Conservation (phyloP, 1,140 invertebrate species). For the Danaus melanippus region DNA sequence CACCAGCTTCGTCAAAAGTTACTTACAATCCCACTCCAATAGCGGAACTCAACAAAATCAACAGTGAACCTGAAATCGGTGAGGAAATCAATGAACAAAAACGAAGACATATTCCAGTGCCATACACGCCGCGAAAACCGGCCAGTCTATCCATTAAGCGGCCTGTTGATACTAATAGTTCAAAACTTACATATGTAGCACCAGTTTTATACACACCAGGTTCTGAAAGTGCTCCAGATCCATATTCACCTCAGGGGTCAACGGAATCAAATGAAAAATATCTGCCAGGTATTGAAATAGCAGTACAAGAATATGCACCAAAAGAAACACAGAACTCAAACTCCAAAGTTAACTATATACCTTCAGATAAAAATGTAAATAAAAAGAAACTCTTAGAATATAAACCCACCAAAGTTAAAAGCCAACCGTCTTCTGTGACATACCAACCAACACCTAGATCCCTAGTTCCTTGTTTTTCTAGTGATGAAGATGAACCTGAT, state of each 20-base stretch:
- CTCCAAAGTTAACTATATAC: constrained; percentile 52
- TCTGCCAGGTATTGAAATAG: constrained; percentile 49
- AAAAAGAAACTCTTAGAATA: constrained; percentile 64
- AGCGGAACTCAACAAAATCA: constrained; percentile 66
- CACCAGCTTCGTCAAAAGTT: constrained; percentile 32
- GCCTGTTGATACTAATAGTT: constrained; percentile 44
- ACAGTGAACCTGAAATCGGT: constrained; percentile 35
- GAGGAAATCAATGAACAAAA: constrained; percentile 49
- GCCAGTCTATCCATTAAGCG: constrained; percentile 50
- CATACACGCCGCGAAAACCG: constrained; percentile 67
- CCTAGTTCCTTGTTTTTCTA: constrained; percentile 64
- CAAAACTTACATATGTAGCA: constrained; percentile 55
- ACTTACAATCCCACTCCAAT: constrained; percentile 71
- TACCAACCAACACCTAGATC: constrained; percentile 61
- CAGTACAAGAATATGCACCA: constrained; percentile 53
- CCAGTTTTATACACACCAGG: constrained; percentile 61
- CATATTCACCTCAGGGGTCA: constrained; percentile 55
- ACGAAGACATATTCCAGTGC: constrained; percentile 65
- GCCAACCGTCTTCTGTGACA: constrained; percentile 35
- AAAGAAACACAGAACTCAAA: constrained; percentile 37
- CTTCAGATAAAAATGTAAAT: constrained; percentile 52
- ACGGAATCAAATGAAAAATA: constrained; percentile 51
- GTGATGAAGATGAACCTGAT: constrained; percentile 66
- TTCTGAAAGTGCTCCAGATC: constrained; percentile 45
- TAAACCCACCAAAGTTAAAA: constrained; percentile 53